Base-by-base conservation (phyloP, 2,113 vertebrate species). In the Xiphophorus hellerii region DNA sequence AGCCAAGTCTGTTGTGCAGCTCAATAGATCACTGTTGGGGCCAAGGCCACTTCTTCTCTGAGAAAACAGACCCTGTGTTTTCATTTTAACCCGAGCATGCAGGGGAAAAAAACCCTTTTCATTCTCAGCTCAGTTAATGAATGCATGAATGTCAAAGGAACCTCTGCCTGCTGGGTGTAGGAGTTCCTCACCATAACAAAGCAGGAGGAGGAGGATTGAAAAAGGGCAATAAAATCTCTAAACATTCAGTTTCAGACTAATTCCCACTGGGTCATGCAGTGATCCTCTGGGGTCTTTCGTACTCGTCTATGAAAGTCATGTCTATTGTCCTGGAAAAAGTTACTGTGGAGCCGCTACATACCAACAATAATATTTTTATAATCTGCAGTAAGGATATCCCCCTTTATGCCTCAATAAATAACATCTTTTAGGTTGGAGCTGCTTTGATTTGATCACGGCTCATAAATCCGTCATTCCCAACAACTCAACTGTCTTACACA, bases 21-120 rank as follows among this genome's bases (percentile, higher is more conserved):
- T 91, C 85, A 93, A 91, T 92, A 88, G 89, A 84, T 90, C 84
- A 90, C 92, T 92, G 92, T 93, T 93, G 84, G 60, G 48, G 39
- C 60, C 73, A 83, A 87, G 84, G 74, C 76, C 73, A 28, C 77
- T 37, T 15, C 29, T 54, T 54, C 51, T 54, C 51, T n/a, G 25
- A 37, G n/a, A 80, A 82, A 87, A 82, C 67, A 87, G 71, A 39
- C 44, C 1, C 35, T 25, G n/a, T 10, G 2, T 14, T 83, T 65
- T 73, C 69, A 70, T 71, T 74, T 60, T 74, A 69, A 61, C 61
- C 60, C 2, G 1, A 77, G 44, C 9, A 17, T 74, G 64, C 44
- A 62, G 25, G n/a, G 39, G 64, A 0, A 33, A 27, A 29, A 28
- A 31, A 33, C 1, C 25, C 11, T 28, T 11, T 8, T 6, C 31